These are phyloP conservation scores for Dorcus parallelipipedus DNA, from an alignment of 2,888 invertebrate genomes.

Conservation along the genomic window DNA sequence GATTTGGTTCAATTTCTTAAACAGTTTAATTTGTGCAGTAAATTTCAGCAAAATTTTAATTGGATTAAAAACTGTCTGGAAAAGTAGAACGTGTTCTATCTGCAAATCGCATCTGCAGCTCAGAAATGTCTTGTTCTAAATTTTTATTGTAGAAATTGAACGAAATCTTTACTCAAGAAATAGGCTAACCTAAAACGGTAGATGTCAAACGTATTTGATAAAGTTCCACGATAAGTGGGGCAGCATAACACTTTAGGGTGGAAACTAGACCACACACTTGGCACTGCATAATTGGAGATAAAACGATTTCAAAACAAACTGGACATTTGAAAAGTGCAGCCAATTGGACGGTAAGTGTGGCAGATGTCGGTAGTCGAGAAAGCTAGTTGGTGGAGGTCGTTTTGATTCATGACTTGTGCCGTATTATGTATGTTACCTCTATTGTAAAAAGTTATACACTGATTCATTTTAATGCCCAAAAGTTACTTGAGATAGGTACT, in stretches of 20 bases:
- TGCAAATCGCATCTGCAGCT: too few species aligned
- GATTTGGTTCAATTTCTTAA: too few species aligned
- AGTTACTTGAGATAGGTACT: not conserved
- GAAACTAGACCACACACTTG: constrained; percentile 96
- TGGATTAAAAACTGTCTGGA: too few species aligned
- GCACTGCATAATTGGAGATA: constrained; percentile 98
- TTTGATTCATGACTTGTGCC: constrained; percentile 38
- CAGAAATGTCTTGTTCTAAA: too few species aligned
- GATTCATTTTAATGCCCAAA: not conserved
- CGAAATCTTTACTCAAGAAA: too few species aligned
- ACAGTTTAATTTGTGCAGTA: too few species aligned
- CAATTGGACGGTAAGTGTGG: constrained; percentile 78
- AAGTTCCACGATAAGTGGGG: constrained; percentile 95
- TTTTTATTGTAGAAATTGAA: too few species aligned
- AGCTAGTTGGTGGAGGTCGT: constrained; percentile 37
- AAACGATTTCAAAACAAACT: constrained; percentile 98
- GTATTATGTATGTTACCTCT: constrained; percentile 20
- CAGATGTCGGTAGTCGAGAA: constrained; percentile 52
- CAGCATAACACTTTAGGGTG: constrained; percentile 95
- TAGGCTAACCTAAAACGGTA: too few species aligned
- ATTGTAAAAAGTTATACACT: too few species aligned
- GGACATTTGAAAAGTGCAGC: constrained; percentile 93
- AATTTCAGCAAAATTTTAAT: too few species aligned
- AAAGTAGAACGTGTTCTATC: too few species aligned
- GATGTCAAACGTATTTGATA: constrained; percentile 40